Percentiles rank a stretch among this genome's conserved stretches.
Evolutionary conservation across 2,888 invertebrate species (phyloP).

Genomic region (Microdon myrmicae): DNA sequence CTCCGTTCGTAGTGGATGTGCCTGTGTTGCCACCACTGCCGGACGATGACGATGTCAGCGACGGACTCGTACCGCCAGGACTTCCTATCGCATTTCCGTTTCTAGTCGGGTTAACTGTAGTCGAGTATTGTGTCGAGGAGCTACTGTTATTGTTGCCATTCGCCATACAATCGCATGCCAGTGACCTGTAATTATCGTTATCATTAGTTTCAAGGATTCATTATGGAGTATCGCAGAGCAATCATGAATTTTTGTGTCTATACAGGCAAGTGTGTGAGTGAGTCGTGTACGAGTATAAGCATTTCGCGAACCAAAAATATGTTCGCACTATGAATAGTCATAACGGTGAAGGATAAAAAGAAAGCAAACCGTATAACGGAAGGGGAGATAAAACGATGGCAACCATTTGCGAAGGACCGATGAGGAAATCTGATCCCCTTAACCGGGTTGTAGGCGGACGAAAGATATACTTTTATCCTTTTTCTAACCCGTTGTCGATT

Average conservation of each 20-base stretch:
- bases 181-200: slow-evolving; percentile 61
- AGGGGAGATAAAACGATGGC: slow-evolving; percentile 46
- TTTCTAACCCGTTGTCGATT: slow-evolving; percentile 29
- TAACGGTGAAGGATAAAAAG: not conserved
- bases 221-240: slow-evolving; percentile 26
- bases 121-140: slow-evolving; percentile 54
- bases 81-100: slow-evolving; percentile 57
- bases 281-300: no score
- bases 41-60: slow-evolving; percentile 50
- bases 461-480: slow-evolving; percentile 15
- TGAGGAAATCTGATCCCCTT: slow-evolving; percentile 24
- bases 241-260: no score
- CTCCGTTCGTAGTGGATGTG: slow-evolving; percentile 37
- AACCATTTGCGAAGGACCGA: slow-evolving; percentile 17
- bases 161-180: slow-evolving; percentile 64
- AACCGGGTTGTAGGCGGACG: slow-evolving; percentile 16
- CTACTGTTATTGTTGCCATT: slow-evolving; percentile 62
- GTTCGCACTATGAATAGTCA: slow-evolving; percentile 5
- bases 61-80: slow-evolving; percentile 56
- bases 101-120: slow-evolving; percentile 57
- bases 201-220: slow-evolving; percentile 52
- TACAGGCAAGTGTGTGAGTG: no score
- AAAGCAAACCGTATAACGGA: slow-evolving; percentile 8
- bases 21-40: slow-evolving; percentile 60
- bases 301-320: slow-evolving; percentile 17